Evolutionary conservation across 2,113 vertebrate genomes (phyloP), one percentile per base, ranked within the genome.

Genomic region (Microcebus ravelobensis): DNA sequence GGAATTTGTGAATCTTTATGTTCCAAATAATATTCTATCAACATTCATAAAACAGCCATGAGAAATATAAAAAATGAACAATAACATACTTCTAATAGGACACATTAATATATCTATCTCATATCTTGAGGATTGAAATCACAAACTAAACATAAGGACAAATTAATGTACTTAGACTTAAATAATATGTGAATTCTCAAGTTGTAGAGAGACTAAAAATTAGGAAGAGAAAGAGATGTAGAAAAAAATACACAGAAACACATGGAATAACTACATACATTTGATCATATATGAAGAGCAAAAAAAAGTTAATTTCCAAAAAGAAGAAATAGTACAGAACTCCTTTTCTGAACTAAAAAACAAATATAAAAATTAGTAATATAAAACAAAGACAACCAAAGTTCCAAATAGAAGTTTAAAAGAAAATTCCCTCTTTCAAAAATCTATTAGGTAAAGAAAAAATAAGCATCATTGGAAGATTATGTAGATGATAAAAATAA

Each of bases 231-330:
- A 29, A 42, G 7, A 39, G 15, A 20, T 5, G 8, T 4, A 39
- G 45, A 42, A 2, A 12, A 8, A 39, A 0, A 70, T 17, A 42
- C 1, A 23, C 1, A 61, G 2, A 21, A 36, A 42, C 17, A 67
- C 1, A 5, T 2, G 20, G 15, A 7, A 50, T 5, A 52, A 55
- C 52, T 55, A 55, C 17, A 55, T 55, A 20, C 8, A 73, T 29
- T 1, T 73, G 36, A 55, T 67, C 36, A n/a, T 42, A 5, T n/a
- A 13, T 4, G 7, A 71, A 42, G 55, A 57, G 4, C 14, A 25
- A 31, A 42, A 25, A 61, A 52, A 87, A 14, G 18, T 73, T 31
- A 29, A 80, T 63, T 73, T 73, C 21, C 9, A 36, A 18, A 76
- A 63, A 48, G 57, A 57, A 82, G 17, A 87, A 81, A n/a, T 74